Conservation (phyloP, 2,888 invertebrate genomes). For the Autographa gamma region DNA sequence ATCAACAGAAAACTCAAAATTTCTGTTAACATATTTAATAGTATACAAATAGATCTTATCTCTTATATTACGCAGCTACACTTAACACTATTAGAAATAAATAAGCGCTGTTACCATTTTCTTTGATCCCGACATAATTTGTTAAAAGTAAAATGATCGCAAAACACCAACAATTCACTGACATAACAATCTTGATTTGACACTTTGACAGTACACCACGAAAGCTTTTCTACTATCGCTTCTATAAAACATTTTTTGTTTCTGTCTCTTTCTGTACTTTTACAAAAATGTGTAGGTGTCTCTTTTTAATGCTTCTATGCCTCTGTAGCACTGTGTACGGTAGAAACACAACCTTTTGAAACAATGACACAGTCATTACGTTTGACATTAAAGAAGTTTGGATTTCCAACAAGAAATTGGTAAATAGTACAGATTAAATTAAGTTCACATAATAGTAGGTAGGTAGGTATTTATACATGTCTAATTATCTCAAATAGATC, state of each 20-base stretch:
- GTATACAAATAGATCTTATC: background rate
- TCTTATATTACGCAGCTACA: background rate
- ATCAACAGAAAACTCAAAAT: conserved; percentile 51
- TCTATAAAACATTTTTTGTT: background rate
- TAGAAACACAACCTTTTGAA: conserved; percentile 15
- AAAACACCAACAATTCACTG: conserved; percentile 76
- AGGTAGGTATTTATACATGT: too few relatives aligned
- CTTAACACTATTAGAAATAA: conserved; percentile 8
- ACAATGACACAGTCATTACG: conserved; percentile 58
- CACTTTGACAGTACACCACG: conserved; percentile 32
- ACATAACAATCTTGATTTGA: conserved; percentile 65
- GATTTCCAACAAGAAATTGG: background rate
- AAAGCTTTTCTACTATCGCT: conserved; percentile 8
- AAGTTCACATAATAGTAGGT: too few relatives aligned
- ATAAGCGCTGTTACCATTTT: conserved; percentile 78
- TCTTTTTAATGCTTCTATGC: background rate
- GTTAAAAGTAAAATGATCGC: conserved; percentile 58
- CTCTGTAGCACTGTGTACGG: background rate
- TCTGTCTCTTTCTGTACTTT: conserved; percentile 2
- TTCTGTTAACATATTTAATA: conserved; percentile 1
- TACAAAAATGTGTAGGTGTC: background rate
- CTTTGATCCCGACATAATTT: conserved; percentile 83
- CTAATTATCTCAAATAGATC: too few relatives aligned
- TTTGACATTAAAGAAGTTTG: conserved; percentile 27
- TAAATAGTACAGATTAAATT: too few relatives aligned